Conservation (phyloP, 2,113 vertebrate genomes). For the Siniperca chuatsi region DNA sequence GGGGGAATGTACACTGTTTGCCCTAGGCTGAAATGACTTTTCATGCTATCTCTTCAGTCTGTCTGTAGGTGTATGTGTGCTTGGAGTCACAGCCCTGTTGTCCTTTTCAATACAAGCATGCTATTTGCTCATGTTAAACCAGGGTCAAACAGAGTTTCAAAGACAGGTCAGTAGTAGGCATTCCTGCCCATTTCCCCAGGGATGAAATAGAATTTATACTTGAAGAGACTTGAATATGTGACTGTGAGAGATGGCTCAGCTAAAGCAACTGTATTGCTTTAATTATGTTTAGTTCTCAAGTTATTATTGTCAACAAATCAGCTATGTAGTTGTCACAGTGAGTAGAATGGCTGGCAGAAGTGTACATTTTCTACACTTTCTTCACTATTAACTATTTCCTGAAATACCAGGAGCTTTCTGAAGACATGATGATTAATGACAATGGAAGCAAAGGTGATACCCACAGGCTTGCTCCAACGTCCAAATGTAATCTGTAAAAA, state of each 20-base stretch:
- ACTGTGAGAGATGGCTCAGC: background rate
- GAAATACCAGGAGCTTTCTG: background rate
- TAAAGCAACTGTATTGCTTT: background rate
- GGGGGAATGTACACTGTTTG: constrained; percentile 44
- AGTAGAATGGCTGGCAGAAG: background rate
- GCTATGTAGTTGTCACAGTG: no score
- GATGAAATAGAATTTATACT: background rate
- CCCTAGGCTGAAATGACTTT: constrained; percentile 31
- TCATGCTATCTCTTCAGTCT: constrained; percentile 28
- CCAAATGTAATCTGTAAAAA: background rate
- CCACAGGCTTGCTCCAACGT: background rate
- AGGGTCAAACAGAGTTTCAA: constrained; percentile 57
- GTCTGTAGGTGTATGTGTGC: constrained; percentile 49
- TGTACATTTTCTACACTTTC: background rate
- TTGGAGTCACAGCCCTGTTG: constrained; percentile 28
- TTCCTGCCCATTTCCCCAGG: background rate
- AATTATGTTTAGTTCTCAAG: background rate
- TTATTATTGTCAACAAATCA: background rate
- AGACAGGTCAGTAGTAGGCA: background rate
- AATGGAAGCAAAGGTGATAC: background rate
- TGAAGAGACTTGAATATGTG: background rate
- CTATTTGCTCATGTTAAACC: constrained; percentile 48
- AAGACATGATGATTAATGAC: background rate
- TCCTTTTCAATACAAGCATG: constrained; percentile 26
- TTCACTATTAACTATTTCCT: background rate